Evolutionary conservation across 2,888 invertebrate genomes (phyloP).

Genomic region (Hipparchia semele): DNA sequence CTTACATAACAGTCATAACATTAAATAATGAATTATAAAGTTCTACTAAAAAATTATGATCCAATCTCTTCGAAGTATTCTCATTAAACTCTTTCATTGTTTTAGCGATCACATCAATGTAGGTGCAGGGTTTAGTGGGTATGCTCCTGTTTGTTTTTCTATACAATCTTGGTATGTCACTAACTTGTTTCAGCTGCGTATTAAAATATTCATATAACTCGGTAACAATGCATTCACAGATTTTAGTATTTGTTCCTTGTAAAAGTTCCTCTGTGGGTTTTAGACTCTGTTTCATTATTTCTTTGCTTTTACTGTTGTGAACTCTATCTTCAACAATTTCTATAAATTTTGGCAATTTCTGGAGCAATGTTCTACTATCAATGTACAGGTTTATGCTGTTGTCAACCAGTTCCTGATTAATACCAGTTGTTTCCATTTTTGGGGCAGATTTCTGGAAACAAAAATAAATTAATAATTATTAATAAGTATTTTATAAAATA

Average conservation of each 20-base stretch:
- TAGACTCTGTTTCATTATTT: constrained; percentile 59
- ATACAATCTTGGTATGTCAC: constrained; percentile 96
- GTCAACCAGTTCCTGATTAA: constrained; percentile 66
- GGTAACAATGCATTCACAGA: constrained; percentile 68
- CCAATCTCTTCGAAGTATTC: constrained; percentile 67
- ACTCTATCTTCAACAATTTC: constrained; percentile 59
- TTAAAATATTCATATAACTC: constrained; percentile 75
- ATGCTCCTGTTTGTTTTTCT: constrained; percentile 95
- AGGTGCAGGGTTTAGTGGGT: constrained; percentile 91
- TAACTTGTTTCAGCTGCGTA: constrained; percentile 89
- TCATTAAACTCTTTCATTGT: constrained; percentile 84
- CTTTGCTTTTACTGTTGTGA: constrained; percentile 50
- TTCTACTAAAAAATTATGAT: constrained; percentile 60
- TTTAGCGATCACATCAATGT: constrained; percentile 87
- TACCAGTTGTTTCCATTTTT: constrained; percentile 57
- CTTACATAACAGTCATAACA: constrained; percentile 83
- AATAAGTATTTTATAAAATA: not conserved
- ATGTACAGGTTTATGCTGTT: constrained; percentile 69
- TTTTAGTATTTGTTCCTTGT: constrained; percentile 56
- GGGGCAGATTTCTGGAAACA: constrained; percentile 55
- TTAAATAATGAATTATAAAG: constrained; percentile 72
- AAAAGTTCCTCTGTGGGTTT: constrained; percentile 57
- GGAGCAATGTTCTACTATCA: constrained; percentile 59
- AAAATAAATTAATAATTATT: constrained; percentile 43
- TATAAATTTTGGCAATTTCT: constrained; percentile 61